phyloP scores from a whole-genome alignment of 2,113 vertebrate species.

The Todiramphus chloris region DNA sequence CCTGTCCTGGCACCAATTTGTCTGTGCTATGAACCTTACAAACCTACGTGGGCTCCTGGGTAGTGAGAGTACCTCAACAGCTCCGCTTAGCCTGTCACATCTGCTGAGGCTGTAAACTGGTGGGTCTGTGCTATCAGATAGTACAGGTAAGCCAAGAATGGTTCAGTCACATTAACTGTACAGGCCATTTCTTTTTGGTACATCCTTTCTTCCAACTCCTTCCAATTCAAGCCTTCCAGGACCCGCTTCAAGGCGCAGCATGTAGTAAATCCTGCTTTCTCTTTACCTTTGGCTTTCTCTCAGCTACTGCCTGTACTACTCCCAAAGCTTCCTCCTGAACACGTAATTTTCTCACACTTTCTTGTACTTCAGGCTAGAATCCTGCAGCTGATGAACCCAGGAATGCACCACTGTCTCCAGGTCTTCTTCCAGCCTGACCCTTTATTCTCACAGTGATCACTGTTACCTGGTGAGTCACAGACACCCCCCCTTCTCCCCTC shows the following conservation, averaged over 20 bases:
- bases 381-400: not conserved
- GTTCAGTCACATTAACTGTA: not conserved
- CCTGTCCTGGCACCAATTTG: not conserved
- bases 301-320: slow-evolving; percentile 1
- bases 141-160: not conserved
- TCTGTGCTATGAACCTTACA: accelerated
- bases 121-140: not conserved
- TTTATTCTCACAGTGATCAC: slow-evolving; percentile 39
- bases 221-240: not conserved
- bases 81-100: not conserved
- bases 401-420: slow-evolving; percentile 30
- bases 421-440: slow-evolving; percentile 46
- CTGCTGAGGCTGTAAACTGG: not conserved
- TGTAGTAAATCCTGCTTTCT: not conserved
- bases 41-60: accelerated
- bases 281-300: not conserved
- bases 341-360: not conserved
- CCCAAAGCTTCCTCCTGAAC: slow-evolving; percentile 27
- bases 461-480: slow-evolving; percentile 50
- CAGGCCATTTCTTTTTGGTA: not conserved
- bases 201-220: not conserved
- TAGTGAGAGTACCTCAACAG: not conserved
- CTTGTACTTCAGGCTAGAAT: slow-evolving; percentile 18
- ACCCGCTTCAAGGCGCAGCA: not conserved
- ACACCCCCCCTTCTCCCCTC: not conserved